Evolutionary conservation across 2,113 vertebrate species (phyloP).

Genomic region (Malaclemys terrapin): DNA sequence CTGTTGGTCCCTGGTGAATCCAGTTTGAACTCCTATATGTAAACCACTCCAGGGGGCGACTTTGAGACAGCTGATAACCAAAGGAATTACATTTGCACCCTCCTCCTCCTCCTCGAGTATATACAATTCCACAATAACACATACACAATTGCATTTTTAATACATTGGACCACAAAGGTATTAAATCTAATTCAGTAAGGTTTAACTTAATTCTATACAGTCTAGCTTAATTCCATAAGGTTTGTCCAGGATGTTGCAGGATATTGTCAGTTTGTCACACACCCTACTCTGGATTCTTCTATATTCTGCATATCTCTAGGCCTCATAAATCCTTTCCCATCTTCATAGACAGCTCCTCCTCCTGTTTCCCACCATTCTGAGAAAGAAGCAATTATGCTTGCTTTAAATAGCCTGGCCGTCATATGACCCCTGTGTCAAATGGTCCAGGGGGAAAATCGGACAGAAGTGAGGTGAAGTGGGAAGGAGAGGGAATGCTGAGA

Average conservation of each 20-base stretch:
- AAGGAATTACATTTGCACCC: background rate
- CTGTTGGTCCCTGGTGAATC: background rate
- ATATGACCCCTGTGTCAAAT: background rate
- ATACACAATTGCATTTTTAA: background rate
- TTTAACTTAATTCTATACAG: too few species aligned
- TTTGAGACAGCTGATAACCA: background rate
- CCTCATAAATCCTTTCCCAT: background rate
- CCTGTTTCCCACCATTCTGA: background rate
- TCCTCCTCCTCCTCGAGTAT: background rate
- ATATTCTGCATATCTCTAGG: background rate
- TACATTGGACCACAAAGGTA: too few species aligned
- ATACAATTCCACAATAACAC: background rate
- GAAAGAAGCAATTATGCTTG: background rate
- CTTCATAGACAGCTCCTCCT: background rate
- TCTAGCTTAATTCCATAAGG: too few species aligned
- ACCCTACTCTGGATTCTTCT: background rate
- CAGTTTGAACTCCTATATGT: background rate
- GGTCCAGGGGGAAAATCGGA: fast-evolving
- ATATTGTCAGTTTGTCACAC: background rate
- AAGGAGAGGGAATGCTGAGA: background rate
- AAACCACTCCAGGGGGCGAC: background rate
- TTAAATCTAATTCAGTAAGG: too few species aligned
- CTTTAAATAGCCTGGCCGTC: background rate
- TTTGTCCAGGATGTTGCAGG: too few species aligned
- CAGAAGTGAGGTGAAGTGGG: background rate